A percentile compares a stretch with the other conserved stretches of the same genome.
Conservation (phyloP, 2,797 vertebrate species). For the Emydoidea blandingii region DNA sequence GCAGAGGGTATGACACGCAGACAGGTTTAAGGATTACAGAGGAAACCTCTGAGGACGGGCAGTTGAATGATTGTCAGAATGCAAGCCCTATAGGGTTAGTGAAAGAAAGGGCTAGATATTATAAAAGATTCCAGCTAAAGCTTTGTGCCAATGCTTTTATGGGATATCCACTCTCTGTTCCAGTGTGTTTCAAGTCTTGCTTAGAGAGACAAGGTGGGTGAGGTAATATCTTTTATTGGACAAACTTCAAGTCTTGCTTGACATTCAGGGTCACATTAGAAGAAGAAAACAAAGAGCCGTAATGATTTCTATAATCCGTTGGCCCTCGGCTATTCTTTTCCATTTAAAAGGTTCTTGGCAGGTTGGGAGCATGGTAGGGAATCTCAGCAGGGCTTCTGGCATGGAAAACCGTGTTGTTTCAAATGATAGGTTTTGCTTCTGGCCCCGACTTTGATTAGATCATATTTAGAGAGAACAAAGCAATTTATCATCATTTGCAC, state of each 20-base stretch:
- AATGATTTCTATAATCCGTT: conserved; percentile 75
- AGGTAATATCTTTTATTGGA: background rate
- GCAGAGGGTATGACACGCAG: background rate
- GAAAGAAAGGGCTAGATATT: background rate
- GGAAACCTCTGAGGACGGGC: background rate
- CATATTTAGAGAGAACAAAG: background rate
- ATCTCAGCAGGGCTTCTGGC: conserved; percentile 32
- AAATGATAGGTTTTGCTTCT: background rate
- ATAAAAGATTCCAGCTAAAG: background rate
- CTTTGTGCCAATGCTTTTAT: background rate
- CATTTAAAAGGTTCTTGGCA: conserved; percentile 63
- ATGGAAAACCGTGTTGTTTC: background rate
- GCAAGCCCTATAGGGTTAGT: background rate
- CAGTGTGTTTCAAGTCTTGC: background rate
- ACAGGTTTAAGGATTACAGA: background rate
- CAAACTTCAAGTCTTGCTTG: background rate
- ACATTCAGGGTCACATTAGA: background rate
- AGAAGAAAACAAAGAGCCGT: conserved; percentile 73
- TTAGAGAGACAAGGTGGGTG: background rate
- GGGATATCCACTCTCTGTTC: background rate
- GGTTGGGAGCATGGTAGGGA: conserved; percentile 45
- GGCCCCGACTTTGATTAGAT: conserved; percentile 13
- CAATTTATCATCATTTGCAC: conserved; percentile 40
- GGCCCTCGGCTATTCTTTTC: conserved; percentile 47
- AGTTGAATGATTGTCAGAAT: background rate